Percentiles rank a stretch among this genome's conserved stretches.
Evolutionary conservation across 2,888 invertebrate species (phyloP).

Genomic region (Sinopyrophorus schimmeli): DNA sequence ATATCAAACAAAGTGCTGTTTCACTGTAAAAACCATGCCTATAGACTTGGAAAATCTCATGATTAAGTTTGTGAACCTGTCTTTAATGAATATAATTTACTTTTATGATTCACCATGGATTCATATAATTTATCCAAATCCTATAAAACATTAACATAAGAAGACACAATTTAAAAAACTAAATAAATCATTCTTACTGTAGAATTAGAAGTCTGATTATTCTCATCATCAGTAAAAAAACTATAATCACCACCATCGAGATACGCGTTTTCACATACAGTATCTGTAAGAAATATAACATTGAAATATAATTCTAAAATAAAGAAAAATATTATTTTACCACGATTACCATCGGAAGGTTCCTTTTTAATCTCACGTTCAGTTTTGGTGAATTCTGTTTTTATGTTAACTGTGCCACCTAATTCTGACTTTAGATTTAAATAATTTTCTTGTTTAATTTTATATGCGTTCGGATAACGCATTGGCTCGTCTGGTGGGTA

Average conservation of each 20-base stretch:
- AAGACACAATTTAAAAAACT: neutral
- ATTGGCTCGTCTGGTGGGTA: too few relatives aligned
- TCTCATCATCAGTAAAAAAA: slow-evolving; percentile 24
- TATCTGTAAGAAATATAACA: neutral
- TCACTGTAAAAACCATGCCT: too few relatives aligned
- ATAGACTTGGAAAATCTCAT: too few relatives aligned
- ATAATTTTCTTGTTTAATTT: slow-evolving; percentile 1
- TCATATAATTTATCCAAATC: slow-evolving; percentile 21
- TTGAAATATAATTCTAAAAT: neutral
- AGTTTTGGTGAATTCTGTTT: neutral
- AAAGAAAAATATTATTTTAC: neutral
- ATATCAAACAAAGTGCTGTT: too few relatives aligned
- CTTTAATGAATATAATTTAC: slow-evolving; percentile 21
- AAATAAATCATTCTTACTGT: slow-evolving; percentile 18
- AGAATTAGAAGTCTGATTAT: slow-evolving; percentile 17
- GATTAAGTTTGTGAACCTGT: too few relatives aligned
- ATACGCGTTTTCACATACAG: neutral
- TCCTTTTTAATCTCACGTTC: slow-evolving; percentile 2
- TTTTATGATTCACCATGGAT: slow-evolving; percentile 20
- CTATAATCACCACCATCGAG: neutral
- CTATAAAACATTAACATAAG: slow-evolving; percentile 13
- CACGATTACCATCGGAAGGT: slow-evolving; percentile 6
- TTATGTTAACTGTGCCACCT: slow-evolving; percentile 2
- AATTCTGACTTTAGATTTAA: neutral
- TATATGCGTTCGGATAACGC: too few relatives aligned